Base-by-base conservation (phyloP, 2,113 vertebrate genomes). In the Triplophysa dalaica region DNA sequence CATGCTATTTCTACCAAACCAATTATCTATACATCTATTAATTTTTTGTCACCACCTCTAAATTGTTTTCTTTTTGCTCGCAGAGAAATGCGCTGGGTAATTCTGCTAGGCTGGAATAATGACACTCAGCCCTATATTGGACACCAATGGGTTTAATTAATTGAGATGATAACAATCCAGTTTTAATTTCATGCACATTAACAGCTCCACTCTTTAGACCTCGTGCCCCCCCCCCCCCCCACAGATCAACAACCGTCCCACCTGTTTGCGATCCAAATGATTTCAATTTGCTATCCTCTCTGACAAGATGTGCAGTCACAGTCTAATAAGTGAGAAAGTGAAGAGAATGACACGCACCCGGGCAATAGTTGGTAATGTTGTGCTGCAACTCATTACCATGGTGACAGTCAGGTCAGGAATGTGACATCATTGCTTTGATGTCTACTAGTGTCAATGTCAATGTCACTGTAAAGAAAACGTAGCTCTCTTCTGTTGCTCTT, bases 111-210 rank as follows among this genome's bases (percentile, higher is more conserved):
- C 19, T 77, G 72, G 41, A 81, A 74, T 77, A 70, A 86, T 1
- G 41, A 33, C 62, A 67, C 61, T 72, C 38, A n/a, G 56, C 63
- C 66, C 80, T 45, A 86, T 87, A 87, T 87, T 86, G 84, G 80
- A 68, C 77, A 21, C 16, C 69, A 41, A 84, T 87, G 63, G 62
- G 19, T 65, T 41, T 65, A 79, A 81, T 85, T 82, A 79, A 85
- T 84, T 13, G 82, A 85, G 69, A 80, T 64, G 70, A 68, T 78
- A 77, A 81, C 79, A 82, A 73, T 78, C 77, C 43, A 78, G 69
- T 78, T 85, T 66, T 81, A 80, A 77, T 79, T 64, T 77, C 13
- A 68, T 75, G 75, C 70, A 41, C 78, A 41, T 60, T 56, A 68
- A 69, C 66, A 56, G 67, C 62, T 19, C 38, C 48, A 61, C 67